Evolutionary conservation across 2,113 vertebrate species (phyloP).

Genomic region (Oncorhynchus gorbuscha): DNA sequence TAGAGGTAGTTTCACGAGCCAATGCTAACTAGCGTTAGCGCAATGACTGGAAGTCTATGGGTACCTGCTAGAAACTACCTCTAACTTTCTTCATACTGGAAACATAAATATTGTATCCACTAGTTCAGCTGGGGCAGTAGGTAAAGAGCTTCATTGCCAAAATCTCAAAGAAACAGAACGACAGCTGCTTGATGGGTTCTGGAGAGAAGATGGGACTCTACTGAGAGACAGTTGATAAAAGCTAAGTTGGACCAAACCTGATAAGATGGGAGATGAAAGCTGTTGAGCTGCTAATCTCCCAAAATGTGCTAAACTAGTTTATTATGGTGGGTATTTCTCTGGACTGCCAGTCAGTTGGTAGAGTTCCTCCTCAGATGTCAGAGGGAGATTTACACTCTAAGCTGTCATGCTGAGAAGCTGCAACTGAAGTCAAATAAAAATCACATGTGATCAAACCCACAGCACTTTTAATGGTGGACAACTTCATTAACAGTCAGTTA

Average conservation of each 20-base stretch:
- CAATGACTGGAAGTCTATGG: too few species aligned
- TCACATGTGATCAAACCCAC: background rate
- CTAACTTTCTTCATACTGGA: too few species aligned
- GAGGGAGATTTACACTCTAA: background rate
- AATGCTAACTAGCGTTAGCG: too few species aligned
- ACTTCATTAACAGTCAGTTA: background rate
- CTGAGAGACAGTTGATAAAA: background rate
- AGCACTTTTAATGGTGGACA: background rate
- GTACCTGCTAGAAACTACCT: background rate
- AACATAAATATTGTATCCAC: background rate
- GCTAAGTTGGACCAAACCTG: background rate
- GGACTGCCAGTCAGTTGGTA: background rate
- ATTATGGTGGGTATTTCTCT: background rate
- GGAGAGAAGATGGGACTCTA: too few species aligned
- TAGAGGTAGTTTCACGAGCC: background rate
- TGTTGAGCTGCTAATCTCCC: background rate
- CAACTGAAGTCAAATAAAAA: background rate
- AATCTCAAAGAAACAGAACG: too few species aligned
- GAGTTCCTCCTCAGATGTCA: background rate
- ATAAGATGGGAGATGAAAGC: background rate
- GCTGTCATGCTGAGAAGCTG: background rate
- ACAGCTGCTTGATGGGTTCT: too few species aligned
- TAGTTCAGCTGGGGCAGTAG: too few species aligned
- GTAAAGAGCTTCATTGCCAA: too few species aligned
- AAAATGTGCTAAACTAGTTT: background rate